phyloP scores from a whole-genome alignment of 2,113 vertebrate genomes.

The Bos indicus region DNA sequence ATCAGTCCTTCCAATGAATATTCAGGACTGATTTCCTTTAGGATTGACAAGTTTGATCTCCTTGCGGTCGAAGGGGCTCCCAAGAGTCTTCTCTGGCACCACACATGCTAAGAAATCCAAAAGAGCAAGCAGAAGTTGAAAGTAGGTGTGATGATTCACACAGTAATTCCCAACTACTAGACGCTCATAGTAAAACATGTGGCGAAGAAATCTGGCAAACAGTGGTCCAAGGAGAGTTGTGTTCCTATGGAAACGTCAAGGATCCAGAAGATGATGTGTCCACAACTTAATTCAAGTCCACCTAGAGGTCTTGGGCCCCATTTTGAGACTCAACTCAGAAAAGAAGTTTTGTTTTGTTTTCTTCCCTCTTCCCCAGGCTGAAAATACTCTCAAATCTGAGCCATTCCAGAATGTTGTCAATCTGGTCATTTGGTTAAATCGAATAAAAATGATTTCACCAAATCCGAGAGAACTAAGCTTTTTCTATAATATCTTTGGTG shows the following conservation, averaged over 20 bases:
- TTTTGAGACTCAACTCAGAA: not conserved
- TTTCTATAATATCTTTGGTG: not conserved
- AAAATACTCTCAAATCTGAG: not conserved
- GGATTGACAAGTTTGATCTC: not conserved
- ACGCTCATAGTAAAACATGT: not conserved
- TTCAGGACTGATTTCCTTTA: not conserved
- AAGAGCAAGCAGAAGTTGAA: not conserved
- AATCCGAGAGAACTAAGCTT: not conserved
- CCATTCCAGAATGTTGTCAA: not conserved
- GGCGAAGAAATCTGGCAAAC: not conserved
- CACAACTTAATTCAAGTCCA: no score
- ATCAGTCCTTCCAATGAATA: not conserved
- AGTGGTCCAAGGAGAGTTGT: not conserved
- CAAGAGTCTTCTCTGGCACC: not conserved
- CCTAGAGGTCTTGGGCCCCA: not conserved
- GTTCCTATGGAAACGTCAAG: not conserved
- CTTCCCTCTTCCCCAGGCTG: not conserved
- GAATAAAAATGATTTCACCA: not conserved
- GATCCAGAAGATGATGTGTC: not conserved
- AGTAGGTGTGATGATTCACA: rapidly evolving
- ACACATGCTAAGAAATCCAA: not conserved
- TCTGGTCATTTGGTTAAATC: not conserved
- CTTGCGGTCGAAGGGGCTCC: not conserved
- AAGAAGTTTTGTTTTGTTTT: not conserved
- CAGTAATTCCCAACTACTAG: not conserved